phyloP scores from a whole-genome alignment of 30 jellyfish, hydroid and myxozoan species.

The Hydractinia echinata region DNA sequence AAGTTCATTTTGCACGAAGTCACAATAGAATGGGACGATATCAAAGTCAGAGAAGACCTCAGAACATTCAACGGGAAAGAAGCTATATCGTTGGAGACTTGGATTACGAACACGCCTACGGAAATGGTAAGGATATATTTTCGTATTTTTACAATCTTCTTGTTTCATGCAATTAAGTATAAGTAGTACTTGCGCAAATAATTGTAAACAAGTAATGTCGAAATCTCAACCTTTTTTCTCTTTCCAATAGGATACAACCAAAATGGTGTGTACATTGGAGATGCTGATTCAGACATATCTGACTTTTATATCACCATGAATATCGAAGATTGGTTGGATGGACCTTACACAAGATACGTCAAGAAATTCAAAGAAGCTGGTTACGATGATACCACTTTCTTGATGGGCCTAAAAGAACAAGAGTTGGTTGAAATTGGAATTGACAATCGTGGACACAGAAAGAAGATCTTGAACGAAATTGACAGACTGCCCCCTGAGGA shows the following conservation, averaged over 20 bases:
- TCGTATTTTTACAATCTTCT: not conserved
- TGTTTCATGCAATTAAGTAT: not conserved
- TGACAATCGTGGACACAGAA: conserved; percentile 92
- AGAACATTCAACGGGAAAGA: conserved; percentile 5
- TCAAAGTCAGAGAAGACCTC: conserved; percentile 41
- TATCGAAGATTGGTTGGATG: conserved; percentile 51
- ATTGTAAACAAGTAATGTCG: not conserved
- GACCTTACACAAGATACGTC: conserved; percentile 42
- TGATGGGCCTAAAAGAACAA: conserved; percentile 84
- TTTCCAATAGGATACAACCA: conserved; percentile 26
- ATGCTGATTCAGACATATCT: not conserved
- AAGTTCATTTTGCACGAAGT: conserved; percentile 8
- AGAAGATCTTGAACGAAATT: conserved; percentile 71
- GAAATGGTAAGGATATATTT: conserved; percentile 7
- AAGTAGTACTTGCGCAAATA: not conserved
- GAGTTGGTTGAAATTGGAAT: conserved; percentile 82
- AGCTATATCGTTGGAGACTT: conserved; percentile 15
- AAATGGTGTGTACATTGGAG: conserved; percentile 36
- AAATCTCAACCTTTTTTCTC: not conserved
- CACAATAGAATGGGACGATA: conserved; percentile 23
- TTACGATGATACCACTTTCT: conserved; percentile 80
- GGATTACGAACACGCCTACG: conserved; percentile 12
- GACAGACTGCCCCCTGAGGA: conserved; percentile 89
- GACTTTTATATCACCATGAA: conserved; percentile 32
- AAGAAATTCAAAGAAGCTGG: conserved; percentile 74